These are phyloP conservation scores for Dryobota labecula DNA, from an alignment of 2,888 invertebrate species.

Conservation along the genomic window DNA sequence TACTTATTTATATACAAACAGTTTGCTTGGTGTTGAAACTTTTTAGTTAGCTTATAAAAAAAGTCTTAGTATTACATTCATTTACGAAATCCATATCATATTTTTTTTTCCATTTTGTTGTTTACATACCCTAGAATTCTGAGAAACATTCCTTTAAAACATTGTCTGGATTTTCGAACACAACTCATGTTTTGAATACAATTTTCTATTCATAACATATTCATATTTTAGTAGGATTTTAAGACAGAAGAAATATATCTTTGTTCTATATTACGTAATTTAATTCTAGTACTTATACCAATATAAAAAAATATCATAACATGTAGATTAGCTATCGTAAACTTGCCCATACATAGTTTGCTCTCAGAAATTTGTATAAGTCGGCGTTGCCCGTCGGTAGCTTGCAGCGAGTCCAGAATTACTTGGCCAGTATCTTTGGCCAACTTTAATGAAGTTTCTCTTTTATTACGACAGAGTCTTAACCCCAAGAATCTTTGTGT, in stretches of 20 bases:
- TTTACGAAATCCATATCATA: not conserved
- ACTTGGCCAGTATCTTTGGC: constrained; percentile 81
- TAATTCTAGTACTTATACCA: constrained; percentile 15
- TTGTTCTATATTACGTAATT: constrained; percentile 18
- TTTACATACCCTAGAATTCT: constrained; percentile 1
- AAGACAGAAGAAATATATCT: constrained; percentile 18
- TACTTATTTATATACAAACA: not conserved
- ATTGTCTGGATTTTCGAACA: constrained; percentile 3
- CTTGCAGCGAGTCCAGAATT: constrained; percentile 74
- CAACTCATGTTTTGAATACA: not conserved
- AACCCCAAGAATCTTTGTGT: constrained; percentile 84
- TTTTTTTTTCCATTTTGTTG: not conserved
- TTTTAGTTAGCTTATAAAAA: not conserved
- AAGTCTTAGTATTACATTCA: not conserved
- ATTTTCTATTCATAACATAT: constrained; percentile 16
- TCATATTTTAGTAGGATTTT: constrained; percentile 23
- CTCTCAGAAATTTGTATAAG: constrained; percentile 49
- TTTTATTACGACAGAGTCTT: constrained; percentile 83
- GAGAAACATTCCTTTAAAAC: constrained; percentile 1
- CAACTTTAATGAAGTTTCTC: constrained; percentile 87
- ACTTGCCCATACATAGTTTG: constrained; percentile 40
- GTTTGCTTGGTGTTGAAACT: not conserved
- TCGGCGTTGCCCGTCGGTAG: constrained; percentile 64
- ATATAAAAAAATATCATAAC: constrained; percentile 30
- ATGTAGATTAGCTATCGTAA: constrained; percentile 29